phyloP scores from a whole-genome alignment of 1,140 invertebrate species.

The Reticulitermes speratus region DNA sequence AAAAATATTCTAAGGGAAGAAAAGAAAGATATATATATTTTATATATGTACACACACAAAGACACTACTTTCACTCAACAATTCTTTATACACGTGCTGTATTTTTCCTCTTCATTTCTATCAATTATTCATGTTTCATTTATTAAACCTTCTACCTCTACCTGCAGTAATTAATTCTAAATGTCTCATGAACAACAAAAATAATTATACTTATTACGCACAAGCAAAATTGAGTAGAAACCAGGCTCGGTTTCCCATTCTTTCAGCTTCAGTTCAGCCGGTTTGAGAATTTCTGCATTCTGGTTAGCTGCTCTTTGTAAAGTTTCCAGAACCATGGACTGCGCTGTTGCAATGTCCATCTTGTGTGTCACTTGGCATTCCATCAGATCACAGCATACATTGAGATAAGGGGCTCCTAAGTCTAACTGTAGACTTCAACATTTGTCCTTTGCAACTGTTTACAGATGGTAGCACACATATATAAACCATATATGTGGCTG shows the following conservation, averaged over 20 bases:
- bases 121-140: background rate
- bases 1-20: constrained; percentile 71
- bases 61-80: background rate
- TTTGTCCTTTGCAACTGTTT: background rate
- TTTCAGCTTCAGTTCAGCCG: constrained; percentile 80
- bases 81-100: constrained; percentile 11
- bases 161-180: background rate
- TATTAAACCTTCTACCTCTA: background rate
- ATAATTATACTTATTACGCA: constrained; percentile 49
- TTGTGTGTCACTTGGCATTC: background rate
- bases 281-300: constrained; percentile 78
- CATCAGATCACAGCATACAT: constrained; percentile 5
- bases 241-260: constrained; percentile 86
- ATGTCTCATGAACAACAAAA: background rate
- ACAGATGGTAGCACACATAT: background rate
- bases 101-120: background rate
- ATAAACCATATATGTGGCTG: no score
- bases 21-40: constrained; percentile 37
- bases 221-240: constrained; percentile 82
- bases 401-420: background rate
- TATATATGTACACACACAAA: no score
- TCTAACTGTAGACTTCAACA: background rate
- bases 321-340: constrained; percentile 62
- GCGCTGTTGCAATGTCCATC: constrained; percentile 34
- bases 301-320: constrained; percentile 83